Conservation (phyloP, 2,797 vertebrate genomes). For the Hypotaenidia philippensis region DNA sequence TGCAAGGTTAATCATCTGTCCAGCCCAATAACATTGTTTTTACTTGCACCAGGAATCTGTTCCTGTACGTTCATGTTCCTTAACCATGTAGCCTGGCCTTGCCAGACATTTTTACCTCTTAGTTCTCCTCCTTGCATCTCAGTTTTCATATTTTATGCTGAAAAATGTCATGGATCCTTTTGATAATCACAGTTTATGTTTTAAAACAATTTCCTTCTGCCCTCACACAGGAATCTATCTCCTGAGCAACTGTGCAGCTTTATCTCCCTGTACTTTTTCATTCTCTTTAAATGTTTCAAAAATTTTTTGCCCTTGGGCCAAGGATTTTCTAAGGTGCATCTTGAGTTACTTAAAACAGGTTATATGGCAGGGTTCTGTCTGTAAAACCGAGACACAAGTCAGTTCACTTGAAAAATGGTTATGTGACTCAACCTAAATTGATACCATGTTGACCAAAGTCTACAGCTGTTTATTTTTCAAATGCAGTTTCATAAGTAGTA, state of each 20-base stretch:
- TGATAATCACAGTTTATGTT: background rate
- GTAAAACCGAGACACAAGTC: background rate
- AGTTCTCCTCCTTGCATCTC: background rate
- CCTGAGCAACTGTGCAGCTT: background rate
- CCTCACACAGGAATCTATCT: background rate
- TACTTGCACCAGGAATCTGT: background rate
- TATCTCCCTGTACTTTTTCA: background rate
- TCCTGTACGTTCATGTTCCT: background rate
- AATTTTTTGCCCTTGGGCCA: conserved; percentile 5
- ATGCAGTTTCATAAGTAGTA: background rate
- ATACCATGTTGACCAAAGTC: background rate
- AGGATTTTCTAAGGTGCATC: conserved; percentile 2
- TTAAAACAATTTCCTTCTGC: conserved; percentile 7
- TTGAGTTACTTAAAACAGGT: background rate
- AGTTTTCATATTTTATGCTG: background rate
- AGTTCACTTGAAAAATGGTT: background rate
- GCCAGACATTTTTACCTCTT: background rate
- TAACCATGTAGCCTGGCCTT: background rate
- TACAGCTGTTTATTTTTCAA: background rate
- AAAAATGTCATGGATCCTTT: background rate
- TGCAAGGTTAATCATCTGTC: background rate
- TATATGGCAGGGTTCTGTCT: background rate
- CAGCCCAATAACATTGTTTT: background rate
- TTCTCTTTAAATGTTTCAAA: conserved; percentile 14
- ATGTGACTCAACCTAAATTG: background rate